Base-by-base conservation (phyloP, 2,797 vertebrate genomes). In the Limnodromus scolopaceus region DNA sequence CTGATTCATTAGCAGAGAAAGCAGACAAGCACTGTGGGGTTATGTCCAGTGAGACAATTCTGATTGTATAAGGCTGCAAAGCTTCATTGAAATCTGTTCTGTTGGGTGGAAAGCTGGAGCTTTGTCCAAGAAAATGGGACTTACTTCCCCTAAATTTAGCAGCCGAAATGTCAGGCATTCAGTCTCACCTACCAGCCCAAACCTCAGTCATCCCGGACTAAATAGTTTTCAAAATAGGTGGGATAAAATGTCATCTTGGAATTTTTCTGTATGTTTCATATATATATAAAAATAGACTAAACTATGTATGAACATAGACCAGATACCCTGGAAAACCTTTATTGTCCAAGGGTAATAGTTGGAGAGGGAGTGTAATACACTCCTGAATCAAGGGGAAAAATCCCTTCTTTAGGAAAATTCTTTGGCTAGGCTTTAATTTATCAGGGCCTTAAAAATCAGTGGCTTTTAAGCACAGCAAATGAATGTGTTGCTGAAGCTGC, bases 71-170 rank as follows among this genome's bases (percentile, higher is more conserved):
- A 74, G 45, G 24, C 32, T 83, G 68, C 20, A 60, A 22, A 2
- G 9, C 27, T 75, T 46, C 51, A 43, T 0, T 51, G 68, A 69
- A 76, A 38, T 43, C 41, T 43, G 11, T 45, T 85, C 69, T 66
- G 10, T n/a, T 87, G 75, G 12, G 49, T 45, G 91, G 51, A 70
- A 71, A 75, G 66, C 12, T 41, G 41, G 39, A 66, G 84, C 46
- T 95, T 96, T 95, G 71, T 51, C 69, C 41, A 53, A 68, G 64
- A 60, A 87, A 89, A 87, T 60, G 34, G 41, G 61, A 80, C 28
- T 75, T 55, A 39, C 16, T 83, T 82, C 39, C 51, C 63, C 61
- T 91, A 87, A 87, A 89, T 93, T 80, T 70, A 85, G 48, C 79
- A 91, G 34, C 45, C n/a, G 39, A 89, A 93, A 85, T 20, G 24